These are phyloP conservation scores for Apeltes quadracus DNA, from an alignment of 2,113 vertebrate species.

Conservation along the genomic window DNA sequence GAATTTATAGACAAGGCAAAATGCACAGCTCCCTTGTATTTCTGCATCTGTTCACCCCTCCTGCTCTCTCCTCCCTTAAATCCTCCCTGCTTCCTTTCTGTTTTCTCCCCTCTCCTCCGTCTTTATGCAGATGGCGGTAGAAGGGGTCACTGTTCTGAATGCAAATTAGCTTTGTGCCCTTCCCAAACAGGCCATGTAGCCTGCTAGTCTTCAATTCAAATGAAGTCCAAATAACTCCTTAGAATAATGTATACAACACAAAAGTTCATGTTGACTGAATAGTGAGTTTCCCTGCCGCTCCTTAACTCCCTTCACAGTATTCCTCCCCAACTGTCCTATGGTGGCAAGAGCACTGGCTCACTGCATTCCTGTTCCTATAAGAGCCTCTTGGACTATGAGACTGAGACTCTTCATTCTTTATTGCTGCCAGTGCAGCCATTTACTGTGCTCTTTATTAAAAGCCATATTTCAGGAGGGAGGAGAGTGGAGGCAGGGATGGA, in stretches of 20 bases:
- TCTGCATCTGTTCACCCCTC: constrained; percentile 52
- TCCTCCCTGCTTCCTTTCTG: constrained; percentile 55
- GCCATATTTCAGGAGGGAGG: constrained; percentile 78
- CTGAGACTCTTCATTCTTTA: constrained; percentile 77
- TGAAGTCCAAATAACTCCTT: constrained; percentile 52
- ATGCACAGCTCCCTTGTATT: constrained; percentile 49
- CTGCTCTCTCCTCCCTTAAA: constrained; percentile 54
- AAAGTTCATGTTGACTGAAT: constrained; percentile 46
- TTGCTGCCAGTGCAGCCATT: constrained; percentile 73
- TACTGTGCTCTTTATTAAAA: constrained; percentile 83
- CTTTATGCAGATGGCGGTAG: constrained; percentile 75
- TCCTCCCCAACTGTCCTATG: constrained; percentile 40
- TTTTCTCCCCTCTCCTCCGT: constrained; percentile 59
- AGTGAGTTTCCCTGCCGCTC: constrained; percentile 39
- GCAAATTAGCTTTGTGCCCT: constrained; percentile 71
- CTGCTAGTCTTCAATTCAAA: constrained; percentile 42
- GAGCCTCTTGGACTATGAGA: constrained; percentile 68
- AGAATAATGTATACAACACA: constrained; percentile 59
- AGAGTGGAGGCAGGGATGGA: constrained; percentile 47
- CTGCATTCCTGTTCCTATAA: constrained; percentile 66
- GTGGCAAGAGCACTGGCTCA: constrained; percentile 56
- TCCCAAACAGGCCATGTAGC: constrained; percentile 57
- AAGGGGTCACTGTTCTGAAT: constrained; percentile 76
- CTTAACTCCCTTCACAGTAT: constrained; percentile 29
- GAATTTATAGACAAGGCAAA: constrained; percentile 39